These are phyloP conservation scores for Heliangelus exortis DNA, from an alignment of 2,797 vertebrate genomes.

Conservation along the genomic window DNA sequence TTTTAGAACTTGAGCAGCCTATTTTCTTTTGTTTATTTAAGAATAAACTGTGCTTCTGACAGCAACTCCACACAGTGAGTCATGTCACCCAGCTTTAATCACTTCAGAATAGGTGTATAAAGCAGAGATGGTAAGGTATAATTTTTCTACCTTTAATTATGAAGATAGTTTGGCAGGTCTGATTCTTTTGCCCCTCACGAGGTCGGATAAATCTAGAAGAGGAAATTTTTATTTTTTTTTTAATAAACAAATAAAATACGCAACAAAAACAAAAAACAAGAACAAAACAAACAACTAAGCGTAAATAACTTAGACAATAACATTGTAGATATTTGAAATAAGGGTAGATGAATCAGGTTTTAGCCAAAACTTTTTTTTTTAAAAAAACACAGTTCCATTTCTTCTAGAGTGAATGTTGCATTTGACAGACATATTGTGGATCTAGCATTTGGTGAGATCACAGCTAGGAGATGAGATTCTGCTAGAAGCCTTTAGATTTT, in stretches of 20 bases:
- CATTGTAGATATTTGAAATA: not conserved
- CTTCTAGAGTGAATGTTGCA: not conserved
- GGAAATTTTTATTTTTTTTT: not conserved
- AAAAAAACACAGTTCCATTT: not conserved
- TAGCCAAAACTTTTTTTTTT: not conserved
- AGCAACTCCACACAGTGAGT: not conserved
- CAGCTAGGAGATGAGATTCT: not conserved
- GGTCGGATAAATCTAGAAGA: not conserved
- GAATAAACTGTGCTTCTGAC: not conserved
- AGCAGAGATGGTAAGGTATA: not conserved
- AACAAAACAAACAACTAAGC: not conserved
- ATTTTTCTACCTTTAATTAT: not conserved
- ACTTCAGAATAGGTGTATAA: not conserved
- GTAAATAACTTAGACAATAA: not conserved
- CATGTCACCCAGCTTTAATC: not conserved
- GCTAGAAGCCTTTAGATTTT: not conserved
- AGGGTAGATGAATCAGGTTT: not conserved
- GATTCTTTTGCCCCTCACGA: not conserved
- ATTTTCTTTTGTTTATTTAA: not conserved
- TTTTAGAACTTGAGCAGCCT: not conserved
- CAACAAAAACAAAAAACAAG: no score
- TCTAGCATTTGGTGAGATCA: not conserved
- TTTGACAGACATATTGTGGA: not conserved
- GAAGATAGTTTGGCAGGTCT: not conserved
- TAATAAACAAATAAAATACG: no score